Conservation (phyloP, 1,140 invertebrate genomes). For the Cephus cinctus region DNA sequence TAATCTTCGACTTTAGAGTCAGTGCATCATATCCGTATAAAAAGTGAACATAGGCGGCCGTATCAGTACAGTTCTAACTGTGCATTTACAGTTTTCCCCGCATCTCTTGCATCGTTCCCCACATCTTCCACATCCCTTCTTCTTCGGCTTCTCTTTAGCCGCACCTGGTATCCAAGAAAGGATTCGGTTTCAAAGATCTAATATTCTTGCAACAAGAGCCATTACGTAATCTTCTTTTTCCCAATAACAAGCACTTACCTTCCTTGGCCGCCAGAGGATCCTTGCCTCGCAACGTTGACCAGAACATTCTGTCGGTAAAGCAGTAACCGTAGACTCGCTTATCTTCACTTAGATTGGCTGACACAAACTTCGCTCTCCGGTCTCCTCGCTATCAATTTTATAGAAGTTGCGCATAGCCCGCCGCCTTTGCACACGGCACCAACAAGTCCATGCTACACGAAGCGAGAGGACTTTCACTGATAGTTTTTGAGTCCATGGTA, state of each 20-base stretch:
- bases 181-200: too few relatives aligned
- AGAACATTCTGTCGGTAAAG: conserved; percentile 44
- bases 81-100: conserved; percentile 37
- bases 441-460: too few relatives aligned
- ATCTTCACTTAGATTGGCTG: too few relatives aligned
- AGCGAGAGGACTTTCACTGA: too few relatives aligned
- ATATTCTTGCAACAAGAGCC: too few relatives aligned
- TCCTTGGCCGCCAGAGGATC: conserved; percentile 20
- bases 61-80: conserved; percentile 33
- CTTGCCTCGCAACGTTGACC: conserved; percentile 33
- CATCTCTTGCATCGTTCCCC: conserved; percentile 34
- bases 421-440: conserved; percentile 20
- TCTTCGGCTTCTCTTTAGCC: too few relatives aligned
- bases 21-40: conserved; percentile 47
- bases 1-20: too few relatives aligned
- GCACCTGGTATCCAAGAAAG: too few relatives aligned
- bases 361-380: conserved; percentile 4
- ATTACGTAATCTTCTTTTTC: background rate
- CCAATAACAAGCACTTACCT: conserved; percentile 23
- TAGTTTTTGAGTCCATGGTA: too few relatives aligned
- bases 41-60: conserved; percentile 40
- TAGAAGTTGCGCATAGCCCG: conserved; percentile 19
- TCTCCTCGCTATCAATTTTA: conserved; percentile 18
- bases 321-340: too few relatives aligned
- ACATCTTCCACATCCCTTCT: conserved; percentile 27